These are phyloP conservation scores for Hexactinellida sp. DNA, from an alignment of 37 sponge, comb jelly and placozoan species.

Conservation along the genomic window DNA sequence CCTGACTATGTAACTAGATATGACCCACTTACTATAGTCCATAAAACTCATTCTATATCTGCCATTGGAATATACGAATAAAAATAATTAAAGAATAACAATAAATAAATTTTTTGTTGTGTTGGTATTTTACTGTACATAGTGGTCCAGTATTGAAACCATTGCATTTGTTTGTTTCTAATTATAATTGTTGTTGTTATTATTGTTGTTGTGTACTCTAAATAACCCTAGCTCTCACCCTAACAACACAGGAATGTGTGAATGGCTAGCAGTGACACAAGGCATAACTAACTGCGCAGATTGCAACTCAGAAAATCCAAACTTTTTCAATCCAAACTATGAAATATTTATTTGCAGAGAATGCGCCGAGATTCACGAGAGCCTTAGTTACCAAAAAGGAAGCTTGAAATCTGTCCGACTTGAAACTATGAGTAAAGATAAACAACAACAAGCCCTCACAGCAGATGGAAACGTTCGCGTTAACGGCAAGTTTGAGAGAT, in stretches of 20 bases:
- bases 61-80: no score
- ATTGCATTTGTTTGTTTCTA: no score
- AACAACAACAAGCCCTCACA: neutral
- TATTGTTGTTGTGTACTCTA: no score
- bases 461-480: neutral
- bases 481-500: neutral
- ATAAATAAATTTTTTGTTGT: no score
- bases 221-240: no score
- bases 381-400: neutral
- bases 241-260: neutral
- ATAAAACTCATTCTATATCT: no score
- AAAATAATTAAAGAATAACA: no score
- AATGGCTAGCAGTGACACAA: neutral
- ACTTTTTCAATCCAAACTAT: conserved; percentile 1
- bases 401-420: neutral
- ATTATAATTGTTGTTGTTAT: no score
- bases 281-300: neutral
- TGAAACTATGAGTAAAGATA: neutral
- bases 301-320: conserved; percentile 10
- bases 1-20: no score
- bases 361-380: neutral
- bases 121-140: no score
- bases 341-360: neutral
- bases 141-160: no score
- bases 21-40: no score